Conservation (phyloP, 2,113 vertebrate genomes). For the Scatophagus argus region DNA sequence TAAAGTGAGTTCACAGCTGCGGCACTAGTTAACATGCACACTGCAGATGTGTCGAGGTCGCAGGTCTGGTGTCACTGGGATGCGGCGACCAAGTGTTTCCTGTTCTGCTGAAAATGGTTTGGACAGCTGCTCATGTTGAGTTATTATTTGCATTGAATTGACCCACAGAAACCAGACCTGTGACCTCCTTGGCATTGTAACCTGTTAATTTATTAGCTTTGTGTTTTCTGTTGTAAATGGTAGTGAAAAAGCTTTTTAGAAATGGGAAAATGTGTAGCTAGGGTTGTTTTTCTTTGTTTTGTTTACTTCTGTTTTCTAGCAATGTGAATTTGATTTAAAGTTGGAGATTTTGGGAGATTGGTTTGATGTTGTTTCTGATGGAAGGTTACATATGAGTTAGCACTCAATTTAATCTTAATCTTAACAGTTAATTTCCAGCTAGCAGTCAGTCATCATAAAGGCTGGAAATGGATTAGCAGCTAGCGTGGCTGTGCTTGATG, state of each 20-base stretch:
- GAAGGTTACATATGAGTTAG: background rate
- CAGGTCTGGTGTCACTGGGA: background rate
- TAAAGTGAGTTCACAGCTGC: conserved; percentile 3
- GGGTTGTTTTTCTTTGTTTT: conserved; percentile 33
- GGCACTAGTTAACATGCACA: conserved; percentile 31
- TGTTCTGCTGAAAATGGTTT: background rate
- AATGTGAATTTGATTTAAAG: conserved; percentile 59
- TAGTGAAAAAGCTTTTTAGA: conserved; percentile 56
- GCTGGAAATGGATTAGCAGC: background rate
- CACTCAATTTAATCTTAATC: background rate
- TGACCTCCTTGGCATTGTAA: conserved; percentile 8
- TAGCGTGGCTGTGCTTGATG: background rate
- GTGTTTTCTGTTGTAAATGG: conserved; percentile 54
- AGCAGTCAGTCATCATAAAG: background rate
- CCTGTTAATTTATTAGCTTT: conserved; percentile 67
- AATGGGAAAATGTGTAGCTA: conserved; percentile 1
- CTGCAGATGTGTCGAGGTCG: background rate
- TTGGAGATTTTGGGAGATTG: conserved; percentile 24
- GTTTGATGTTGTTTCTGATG: background rate
- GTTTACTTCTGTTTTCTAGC: conserved; percentile 31
- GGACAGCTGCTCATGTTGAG: background rate
- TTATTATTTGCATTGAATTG: background rate
- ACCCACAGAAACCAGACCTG: conserved; percentile 9
- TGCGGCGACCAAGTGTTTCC: background rate
- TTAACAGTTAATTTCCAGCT: background rate